Base-by-base conservation (phyloP, 2,888 invertebrate species). In the Cabera pusaria region DNA sequence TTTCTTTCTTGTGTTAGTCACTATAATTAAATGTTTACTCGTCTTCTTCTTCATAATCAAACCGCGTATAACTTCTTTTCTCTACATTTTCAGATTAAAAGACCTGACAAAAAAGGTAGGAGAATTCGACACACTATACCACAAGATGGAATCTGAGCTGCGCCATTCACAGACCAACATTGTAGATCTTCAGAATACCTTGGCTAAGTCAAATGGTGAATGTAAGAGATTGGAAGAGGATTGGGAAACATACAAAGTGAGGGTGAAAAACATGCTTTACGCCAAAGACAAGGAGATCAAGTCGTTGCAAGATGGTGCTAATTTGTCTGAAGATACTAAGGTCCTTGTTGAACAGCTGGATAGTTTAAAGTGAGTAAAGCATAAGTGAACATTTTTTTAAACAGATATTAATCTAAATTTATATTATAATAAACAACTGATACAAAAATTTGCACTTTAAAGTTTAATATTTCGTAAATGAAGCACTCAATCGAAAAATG, bases 161-260 rank as follows among this genome's bases (percentile, higher is more conserved):
- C 64, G 79, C 5, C 80, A 82, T 23, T 67, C 83, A n/a, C 83
- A 86, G 37, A 63, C 72, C 0, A 64, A 58, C 0, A 71, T 79
- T 6, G 56, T 43, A 4, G 76, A 80, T 2, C 51, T 85, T 1
- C 69, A 83, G 34, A 52, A 49, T 4, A 68, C 75, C 14, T 51
- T 85, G 28, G 72, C 72, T 5, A 83, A 74, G 36, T 61, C 71
- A 0, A 68, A 56, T 0, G 61, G 46, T 0, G 88, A 88, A 50
- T 84, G 83, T 43, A 59, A 52, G 10, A 60, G 79, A 2, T 44
- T 86, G 5, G 85, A 88, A 45, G 77, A 56, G 24, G 88, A 88
- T 22, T 88, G 88, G 87, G 83, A 84, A 40, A 57, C 79, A 0
- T 88, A 88, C 19, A 88, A 87, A 52, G 43, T 81, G 16, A 64